These are phyloP conservation scores for Istiophorus platypterus DNA, from an alignment of 2,113 vertebrate genomes.

Conservation along the genomic window DNA sequence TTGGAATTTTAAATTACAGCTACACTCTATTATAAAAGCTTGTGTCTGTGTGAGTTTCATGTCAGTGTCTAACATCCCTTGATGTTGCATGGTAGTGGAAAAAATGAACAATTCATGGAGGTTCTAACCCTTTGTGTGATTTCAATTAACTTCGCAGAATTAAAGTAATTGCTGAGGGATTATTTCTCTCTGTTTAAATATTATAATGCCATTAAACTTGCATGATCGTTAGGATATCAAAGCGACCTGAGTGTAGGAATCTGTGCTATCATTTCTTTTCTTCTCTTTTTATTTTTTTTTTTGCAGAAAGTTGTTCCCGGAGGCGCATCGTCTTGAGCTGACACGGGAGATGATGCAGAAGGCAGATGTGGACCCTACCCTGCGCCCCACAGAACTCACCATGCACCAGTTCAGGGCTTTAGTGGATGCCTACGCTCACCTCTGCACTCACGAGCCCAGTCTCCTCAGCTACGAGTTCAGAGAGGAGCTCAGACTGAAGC, in stretches of 20 bases:
- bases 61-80: slow-evolving; percentile 15
- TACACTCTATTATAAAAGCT: neutral
- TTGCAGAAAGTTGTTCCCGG: slow-evolving; percentile 92
- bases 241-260: slow-evolving; percentile 52
- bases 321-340: slow-evolving; percentile 84
- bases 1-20: slow-evolving; percentile 28
- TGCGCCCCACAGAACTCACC: slow-evolving; percentile 89
- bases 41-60: neutral
- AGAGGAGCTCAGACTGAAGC: slow-evolving; percentile 87
- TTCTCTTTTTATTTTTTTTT: slow-evolving; percentile 4
- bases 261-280: slow-evolving; percentile 11
- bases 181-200: slow-evolving; percentile 64
- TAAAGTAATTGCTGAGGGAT: slow-evolving; percentile 67
- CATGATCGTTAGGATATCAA: slow-evolving; percentile 68
- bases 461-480: slow-evolving; percentile 90
- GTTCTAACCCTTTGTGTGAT: slow-evolving; percentile 60
- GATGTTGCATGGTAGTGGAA: slow-evolving; percentile 12
- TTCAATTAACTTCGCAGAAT: slow-evolving; percentile 74
- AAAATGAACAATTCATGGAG: slow-evolving; percentile 67
- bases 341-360: slow-evolving; percentile 86
- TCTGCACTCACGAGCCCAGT: slow-evolving; percentile 86
- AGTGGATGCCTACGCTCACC: slow-evolving; percentile 86
- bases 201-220: slow-evolving; percentile 63
- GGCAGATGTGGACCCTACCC: slow-evolving; percentile 91
- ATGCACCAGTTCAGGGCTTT: slow-evolving; percentile 89